Evolutionary conservation across 2,888 invertebrate species (phyloP).

Genomic region (Eupithecia pulchellata): DNA sequence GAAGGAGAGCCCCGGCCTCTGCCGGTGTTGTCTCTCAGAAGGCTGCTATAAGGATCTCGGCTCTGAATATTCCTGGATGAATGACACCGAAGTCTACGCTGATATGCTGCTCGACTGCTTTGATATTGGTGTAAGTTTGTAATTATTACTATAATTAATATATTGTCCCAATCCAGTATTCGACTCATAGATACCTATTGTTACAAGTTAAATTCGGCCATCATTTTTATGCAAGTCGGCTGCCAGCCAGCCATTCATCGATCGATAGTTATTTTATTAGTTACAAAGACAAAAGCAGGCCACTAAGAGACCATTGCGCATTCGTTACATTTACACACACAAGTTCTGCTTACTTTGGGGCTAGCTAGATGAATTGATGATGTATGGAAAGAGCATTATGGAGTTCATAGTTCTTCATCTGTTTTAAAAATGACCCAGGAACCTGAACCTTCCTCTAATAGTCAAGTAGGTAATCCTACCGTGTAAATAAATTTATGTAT

Average conservation of each 20-base stretch:
- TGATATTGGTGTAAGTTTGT: conserved; percentile 76
- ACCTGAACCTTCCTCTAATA: too few relatives aligned
- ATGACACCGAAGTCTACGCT: conserved; percentile 78
- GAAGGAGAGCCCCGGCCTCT: conserved; percentile 78
- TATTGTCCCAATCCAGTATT: background rate
- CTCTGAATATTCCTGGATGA: conserved; percentile 78
- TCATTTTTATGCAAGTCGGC: background rate
- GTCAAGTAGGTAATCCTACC: too few relatives aligned
- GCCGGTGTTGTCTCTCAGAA: conserved; percentile 81
- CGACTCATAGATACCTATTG: background rate
- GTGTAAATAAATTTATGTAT: too few relatives aligned
- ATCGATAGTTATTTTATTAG: too few relatives aligned
- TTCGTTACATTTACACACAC: background rate
- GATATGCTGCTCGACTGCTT: conserved; percentile 81
- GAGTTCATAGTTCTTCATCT: too few relatives aligned
- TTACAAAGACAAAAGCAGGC: background rate
- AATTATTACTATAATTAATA: background rate
- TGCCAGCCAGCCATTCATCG: background rate
- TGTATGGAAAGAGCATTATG: too few relatives aligned
- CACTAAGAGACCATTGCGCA: background rate
- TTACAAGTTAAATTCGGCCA: background rate
- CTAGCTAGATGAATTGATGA: background rate
- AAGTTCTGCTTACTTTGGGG: background rate
- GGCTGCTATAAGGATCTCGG: conserved; percentile 80
- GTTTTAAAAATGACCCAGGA: too few relatives aligned